Percentiles rank a stretch among this genome's conserved stretches.
These are phyloP conservation scores for Xanthia togata DNA, from an alignment of 2,888 invertebrate species.

Conservation along the genomic window DNA sequence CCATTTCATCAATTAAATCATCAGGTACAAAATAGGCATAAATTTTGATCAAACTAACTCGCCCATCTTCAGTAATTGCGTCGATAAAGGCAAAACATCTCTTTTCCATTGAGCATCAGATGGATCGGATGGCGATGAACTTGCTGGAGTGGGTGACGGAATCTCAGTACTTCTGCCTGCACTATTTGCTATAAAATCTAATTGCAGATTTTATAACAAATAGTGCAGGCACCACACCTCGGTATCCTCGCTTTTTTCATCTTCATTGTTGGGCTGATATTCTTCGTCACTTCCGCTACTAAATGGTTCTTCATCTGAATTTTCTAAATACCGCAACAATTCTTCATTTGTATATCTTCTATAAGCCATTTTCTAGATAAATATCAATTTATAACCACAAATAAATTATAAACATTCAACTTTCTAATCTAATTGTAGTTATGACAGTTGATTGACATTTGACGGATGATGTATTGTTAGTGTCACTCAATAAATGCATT, in stretches of 20 bases:
- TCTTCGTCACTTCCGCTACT: slow-evolving; percentile 53
- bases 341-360: slow-evolving; percentile 43
- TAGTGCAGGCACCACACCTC: too few species aligned
- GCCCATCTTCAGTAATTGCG: slow-evolving; percentile 50
- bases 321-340: slow-evolving; percentile 54
- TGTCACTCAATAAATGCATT: slow-evolving; percentile 15
- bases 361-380: slow-evolving; percentile 23
- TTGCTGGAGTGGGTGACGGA: too few species aligned
- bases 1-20: slow-evolving; percentile 56
- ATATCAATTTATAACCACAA: slow-evolving; percentile 16
- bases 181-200: slow-evolving; percentile 25
- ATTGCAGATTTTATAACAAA: too few species aligned
- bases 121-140: slow-evolving; percentile 19
- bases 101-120: slow-evolving; percentile 12
- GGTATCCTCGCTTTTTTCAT: slow-evolving; percentile 49
- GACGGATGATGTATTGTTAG: not conserved
- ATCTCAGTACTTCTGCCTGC: too few species aligned
- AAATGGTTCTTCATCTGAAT: slow-evolving; percentile 55
- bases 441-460: slow-evolving; percentile 13
- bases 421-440: slow-evolving; percentile 12
- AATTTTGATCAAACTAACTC: slow-evolving; percentile 47
- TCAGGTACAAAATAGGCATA: slow-evolving; percentile 24
- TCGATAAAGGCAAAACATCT: slow-evolving; percentile 48
- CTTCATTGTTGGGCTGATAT: slow-evolving; percentile 51
- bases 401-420: too few species aligned